Base-by-base conservation (phyloP, 2,113 vertebrate genomes). In the Helogale parvula region DNA sequence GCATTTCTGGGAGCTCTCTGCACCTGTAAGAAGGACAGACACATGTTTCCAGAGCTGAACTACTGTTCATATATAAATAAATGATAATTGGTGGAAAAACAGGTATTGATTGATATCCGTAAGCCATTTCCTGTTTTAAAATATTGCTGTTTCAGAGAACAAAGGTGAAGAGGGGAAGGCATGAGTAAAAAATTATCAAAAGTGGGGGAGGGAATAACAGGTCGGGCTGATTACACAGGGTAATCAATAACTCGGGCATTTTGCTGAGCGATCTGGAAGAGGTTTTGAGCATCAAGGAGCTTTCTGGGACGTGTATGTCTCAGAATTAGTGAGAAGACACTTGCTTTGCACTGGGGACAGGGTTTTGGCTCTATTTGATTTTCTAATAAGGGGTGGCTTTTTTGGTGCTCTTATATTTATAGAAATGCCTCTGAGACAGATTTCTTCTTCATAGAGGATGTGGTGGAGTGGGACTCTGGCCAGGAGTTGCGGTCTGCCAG, bases 331-430 rank as follows among this genome's bases (percentile, higher is more conserved):
- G 92, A 93, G 80, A 96, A 97, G 80, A 94, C 82, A 21, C 94
- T 83, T 74, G n/a, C 86, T 60, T 98, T 94, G 65, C 31, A 4
- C 4, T 50, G 93, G 71, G 90, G 97, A 97, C 81, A 41, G 8
- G 4, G 17, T 23, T 33, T 68, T 94, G 93, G 92, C 13, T 72
- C 74, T 47, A 27, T 66, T 92, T 94, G 27, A 25, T 60, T 50
- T 77, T 66, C 76, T 89, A 93, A 76, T 21, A 86, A 97, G 95
- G 63, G 96, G 63, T 63, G 94, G 95, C 96, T 89, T 90, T 97
- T 98, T 88, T 94, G 97, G 82, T 96, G 81, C 71, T 98, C 71
- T 47, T 95, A 92, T 92, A 97, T 96, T 90, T 68, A 57, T 89
- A 82, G 33, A 97, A 97, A 93, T 41, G 14, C 82, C 96, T 98